Evolutionary conservation across 2,113 vertebrate species (phyloP).

Genomic region (Bothrops jararaca): DNA sequence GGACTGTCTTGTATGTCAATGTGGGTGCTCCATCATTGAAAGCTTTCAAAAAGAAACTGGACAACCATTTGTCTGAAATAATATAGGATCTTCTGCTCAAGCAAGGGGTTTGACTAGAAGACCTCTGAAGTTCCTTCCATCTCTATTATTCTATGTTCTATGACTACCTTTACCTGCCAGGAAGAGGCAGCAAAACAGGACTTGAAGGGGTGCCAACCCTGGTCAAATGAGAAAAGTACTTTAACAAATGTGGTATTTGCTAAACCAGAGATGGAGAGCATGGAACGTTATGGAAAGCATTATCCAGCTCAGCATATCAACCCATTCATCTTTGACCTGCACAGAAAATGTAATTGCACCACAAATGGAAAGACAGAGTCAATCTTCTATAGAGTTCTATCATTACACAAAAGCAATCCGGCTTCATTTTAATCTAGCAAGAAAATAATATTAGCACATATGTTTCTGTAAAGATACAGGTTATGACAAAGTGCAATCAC

Average conservation of each 20-base stretch:
- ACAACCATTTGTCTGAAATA: no score
- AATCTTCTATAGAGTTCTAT: neutral
- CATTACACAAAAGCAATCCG: neutral
- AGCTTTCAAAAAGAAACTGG: no score
- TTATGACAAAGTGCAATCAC: neutral
- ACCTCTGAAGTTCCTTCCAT: neutral
- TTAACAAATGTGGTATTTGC: neutral
- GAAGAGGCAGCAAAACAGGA: neutral
- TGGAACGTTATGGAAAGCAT: neutral
- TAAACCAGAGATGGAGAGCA: neutral
- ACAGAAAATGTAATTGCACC: neutral
- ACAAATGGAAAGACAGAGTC: neutral
- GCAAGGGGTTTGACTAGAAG: neutral
- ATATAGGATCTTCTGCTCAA: no score
- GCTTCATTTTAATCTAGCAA: neutral
- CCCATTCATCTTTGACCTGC: neutral
- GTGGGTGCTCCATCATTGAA: no score
- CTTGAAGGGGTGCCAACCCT: neutral
- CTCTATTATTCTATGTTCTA: neutral
- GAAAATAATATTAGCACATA: neutral
- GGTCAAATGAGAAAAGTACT: neutral
- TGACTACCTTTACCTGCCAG: neutral
- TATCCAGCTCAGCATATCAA: neutral
- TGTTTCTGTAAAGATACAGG: neutral
- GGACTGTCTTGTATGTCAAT: no score